Base-by-base conservation (phyloP, 2,888 invertebrate species). In the Congeria kusceri region DNA sequence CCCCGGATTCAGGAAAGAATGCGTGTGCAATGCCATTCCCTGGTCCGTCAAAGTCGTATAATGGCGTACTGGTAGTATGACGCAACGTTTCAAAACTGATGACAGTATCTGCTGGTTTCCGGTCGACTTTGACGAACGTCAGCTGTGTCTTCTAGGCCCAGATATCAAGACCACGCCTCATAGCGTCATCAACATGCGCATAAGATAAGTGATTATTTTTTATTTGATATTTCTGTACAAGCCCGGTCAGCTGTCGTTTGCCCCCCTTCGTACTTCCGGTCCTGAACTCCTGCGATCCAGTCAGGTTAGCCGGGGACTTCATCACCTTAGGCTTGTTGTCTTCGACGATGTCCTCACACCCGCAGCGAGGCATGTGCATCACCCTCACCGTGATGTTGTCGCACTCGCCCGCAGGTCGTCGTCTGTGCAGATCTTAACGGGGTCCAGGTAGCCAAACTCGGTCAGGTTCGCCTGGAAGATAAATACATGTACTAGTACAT, bases 1-100 rank as follows among this genome's bases (percentile, higher is more conserved):
- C 47, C 9, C 83, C 83, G 9, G 63, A 64, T 47, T 69, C 61
- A 0, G 83, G 83, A 46, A 83, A 83, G 71, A 83, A 83, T 0
- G 83, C 83, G 63, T 83, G 83, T 7, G 83, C 83, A 3, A 83
- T 59, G 23, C 73, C 77, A 20, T 67, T 67, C 2, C 79, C 69
- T 61, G 7, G 32, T 18, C 82, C 82, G 57, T 82, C 82, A 28
- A 82, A 82, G 59, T 78, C 82, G 29, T 69, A 82, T 61, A 29
- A 78, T 25, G 75, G 75, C 18, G 72, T 69, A 4, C 5, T 13
- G 11, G 59, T 15, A 0, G 62, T 64, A 44, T 82, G 82, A 15
- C 82, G 75, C 1, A 44, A 0, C 2, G 5, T 32, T 39, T 68
- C 76, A 58, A 82, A 82, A 32, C 49, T 62, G 15, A 82, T 82